These are phyloP conservation scores for Strigops habroptila DNA, from an alignment of 2,113 vertebrate species.

Conservation along the genomic window DNA sequence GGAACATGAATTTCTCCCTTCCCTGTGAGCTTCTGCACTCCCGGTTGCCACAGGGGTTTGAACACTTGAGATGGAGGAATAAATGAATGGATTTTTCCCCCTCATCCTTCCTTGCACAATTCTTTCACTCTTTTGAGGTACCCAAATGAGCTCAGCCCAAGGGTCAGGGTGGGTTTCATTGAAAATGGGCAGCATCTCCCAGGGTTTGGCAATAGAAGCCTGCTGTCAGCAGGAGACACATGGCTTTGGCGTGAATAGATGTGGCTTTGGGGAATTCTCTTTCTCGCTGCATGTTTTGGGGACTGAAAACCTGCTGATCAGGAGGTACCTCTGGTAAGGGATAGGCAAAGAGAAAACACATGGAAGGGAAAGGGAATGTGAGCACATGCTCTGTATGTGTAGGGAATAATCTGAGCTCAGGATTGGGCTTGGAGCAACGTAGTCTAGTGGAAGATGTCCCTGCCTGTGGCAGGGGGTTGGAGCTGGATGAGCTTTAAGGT, in stretches of 20 bases:
- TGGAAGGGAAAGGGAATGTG: background rate
- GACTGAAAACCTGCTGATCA: background rate
- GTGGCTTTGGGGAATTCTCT: background rate
- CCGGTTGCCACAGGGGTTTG: background rate
- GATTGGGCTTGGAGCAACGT: background rate
- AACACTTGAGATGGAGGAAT: background rate
- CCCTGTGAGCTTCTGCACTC: background rate
- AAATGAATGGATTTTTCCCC: background rate
- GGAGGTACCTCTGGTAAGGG: background rate
- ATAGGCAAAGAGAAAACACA: background rate
- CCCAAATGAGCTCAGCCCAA: background rate
- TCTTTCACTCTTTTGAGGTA: background rate
- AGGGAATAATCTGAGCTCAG: background rate
- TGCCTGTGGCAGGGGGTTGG: too few relatives aligned
- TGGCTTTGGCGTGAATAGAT: background rate
- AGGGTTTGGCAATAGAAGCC: background rate
- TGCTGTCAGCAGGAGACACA: background rate
- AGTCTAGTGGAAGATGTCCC: background rate
- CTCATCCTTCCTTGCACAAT: background rate
- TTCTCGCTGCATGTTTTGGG: background rate
- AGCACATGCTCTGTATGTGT: background rate
- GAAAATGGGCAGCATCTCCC: background rate
- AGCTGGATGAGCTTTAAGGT: background rate
- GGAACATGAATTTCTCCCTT: background rate
- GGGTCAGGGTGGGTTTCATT: background rate